Conservation (phyloP, 1,140 invertebrate species). For the Drosophila orosa region DNA sequence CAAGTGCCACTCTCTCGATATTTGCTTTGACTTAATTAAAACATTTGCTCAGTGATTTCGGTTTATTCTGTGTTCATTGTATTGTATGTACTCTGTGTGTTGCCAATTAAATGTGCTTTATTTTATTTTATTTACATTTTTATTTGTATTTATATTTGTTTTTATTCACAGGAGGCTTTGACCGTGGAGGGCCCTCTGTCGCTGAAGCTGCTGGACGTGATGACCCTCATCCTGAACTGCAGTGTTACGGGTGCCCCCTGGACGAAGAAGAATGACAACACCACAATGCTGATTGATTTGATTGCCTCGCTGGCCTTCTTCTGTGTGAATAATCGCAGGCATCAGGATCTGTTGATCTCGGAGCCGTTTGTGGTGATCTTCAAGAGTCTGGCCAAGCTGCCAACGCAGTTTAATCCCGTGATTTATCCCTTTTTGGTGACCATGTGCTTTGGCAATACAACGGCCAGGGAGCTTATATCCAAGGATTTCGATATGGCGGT, state of each 20-base stretch:
- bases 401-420: conserved; percentile 87
- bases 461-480: conserved; percentile 68
- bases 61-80: conserved; percentile 45
- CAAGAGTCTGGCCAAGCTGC: conserved; percentile 76
- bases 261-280: conserved; percentile 81
- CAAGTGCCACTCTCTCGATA: conserved; percentile 76
- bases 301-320: conserved; percentile 86
- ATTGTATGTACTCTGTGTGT: conserved; percentile 29
- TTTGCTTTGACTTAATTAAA: conserved; percentile 83
- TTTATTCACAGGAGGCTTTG: conserved; percentile 93
- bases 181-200: conserved; percentile 92
- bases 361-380: conserved; percentile 78
- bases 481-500: conserved; percentile 79
- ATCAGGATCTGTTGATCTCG: conserved; percentile 84
- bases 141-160: background rate
- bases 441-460: conserved; percentile 69
- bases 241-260: conserved; percentile 86
- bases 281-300: conserved; percentile 86
- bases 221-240: conserved; percentile 93
- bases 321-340: conserved; percentile 85
- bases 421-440: conserved; percentile 95
- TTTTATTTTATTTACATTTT: conserved; percentile 37
- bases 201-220: conserved; percentile 94
- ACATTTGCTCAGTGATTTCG: conserved; percentile 78
- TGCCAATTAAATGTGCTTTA: conserved; percentile 68